Evolutionary conservation across 2,888 invertebrate genomes (phyloP).

Genomic region (Eurytoma adleriae): DNA sequence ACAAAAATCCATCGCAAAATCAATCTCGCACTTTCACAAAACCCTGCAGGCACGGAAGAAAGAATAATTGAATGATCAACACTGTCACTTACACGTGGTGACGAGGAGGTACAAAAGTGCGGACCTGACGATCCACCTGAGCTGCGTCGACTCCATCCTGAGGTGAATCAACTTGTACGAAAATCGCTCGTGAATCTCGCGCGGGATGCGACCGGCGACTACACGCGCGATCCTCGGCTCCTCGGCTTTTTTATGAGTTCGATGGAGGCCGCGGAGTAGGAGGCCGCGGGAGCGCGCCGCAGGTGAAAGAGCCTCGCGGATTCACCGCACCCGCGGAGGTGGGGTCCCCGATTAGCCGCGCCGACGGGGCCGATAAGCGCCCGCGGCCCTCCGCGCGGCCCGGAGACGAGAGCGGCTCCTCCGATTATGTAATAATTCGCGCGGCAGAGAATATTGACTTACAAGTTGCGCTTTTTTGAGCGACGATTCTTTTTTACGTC

Average conservation of each 20-base stretch:
- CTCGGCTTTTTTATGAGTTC: slow-evolving; percentile 49
- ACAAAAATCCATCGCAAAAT: background rate
- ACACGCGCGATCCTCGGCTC: slow-evolving; percentile 36
- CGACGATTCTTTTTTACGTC: background rate
- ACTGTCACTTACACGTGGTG: slow-evolving; percentile 43
- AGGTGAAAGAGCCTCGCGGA: background rate
- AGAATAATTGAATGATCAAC: background rate
- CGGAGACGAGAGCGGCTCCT: background rate
- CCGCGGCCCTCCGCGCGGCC: background rate
- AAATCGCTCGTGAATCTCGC: background rate
- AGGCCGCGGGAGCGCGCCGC: background rate
- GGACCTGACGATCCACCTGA: slow-evolving; percentile 12
- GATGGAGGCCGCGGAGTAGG: slow-evolving; percentile 1
- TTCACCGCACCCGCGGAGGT: background rate
- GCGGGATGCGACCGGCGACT: slow-evolving; percentile 37
- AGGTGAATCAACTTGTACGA: background rate
- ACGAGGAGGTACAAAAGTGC: slow-evolving; percentile 27
- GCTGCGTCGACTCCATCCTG: slow-evolving; percentile 22
- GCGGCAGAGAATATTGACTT: background rate
- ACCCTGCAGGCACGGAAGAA: background rate
- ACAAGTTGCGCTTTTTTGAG: background rate
- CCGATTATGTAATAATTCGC: background rate
- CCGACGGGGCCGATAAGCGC: background rate
- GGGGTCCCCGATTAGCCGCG: slow-evolving; percentile 7
- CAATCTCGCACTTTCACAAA: background rate